Conservation (phyloP, 2,797 vertebrate genomes). For the Carapus acus region DNA sequence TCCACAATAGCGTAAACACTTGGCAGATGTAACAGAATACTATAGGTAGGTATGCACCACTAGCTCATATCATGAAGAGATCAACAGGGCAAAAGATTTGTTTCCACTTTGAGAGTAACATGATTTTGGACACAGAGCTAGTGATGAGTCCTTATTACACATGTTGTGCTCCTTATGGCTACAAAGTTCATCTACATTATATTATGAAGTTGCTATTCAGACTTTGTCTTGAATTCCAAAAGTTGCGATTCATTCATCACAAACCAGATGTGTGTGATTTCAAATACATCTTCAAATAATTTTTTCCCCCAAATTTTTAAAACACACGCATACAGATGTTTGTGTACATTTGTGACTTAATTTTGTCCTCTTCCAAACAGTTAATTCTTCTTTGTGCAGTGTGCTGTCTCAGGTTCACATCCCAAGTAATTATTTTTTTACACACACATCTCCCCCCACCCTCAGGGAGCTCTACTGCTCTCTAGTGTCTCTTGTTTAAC, state of each 20-base stretch:
- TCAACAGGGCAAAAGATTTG: background rate
- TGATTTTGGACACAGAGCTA: background rate
- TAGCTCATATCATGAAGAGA: background rate
- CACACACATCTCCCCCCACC: conserved; percentile 19
- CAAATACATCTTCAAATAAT: background rate
- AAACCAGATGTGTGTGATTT: background rate
- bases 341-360: conserved; percentile 12
- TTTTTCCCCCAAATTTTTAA: background rate
- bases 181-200: background rate
- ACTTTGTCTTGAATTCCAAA: background rate
- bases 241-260: background rate
- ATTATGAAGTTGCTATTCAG: background rate
- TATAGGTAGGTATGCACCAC: background rate
- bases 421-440: conserved; percentile 6
- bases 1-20: background rate
- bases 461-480: conserved; percentile 40
- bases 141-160: background rate
- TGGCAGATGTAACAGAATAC: background rate
- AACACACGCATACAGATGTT: conserved; percentile 37
- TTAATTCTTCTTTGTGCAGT: conserved; percentile 39
- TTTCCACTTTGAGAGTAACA: too few relatives aligned
- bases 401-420: conserved; percentile 24
- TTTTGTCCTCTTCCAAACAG: conserved; percentile 35
- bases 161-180: background rate
- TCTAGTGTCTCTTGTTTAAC: conserved; percentile 59